Evolutionary conservation across 2,113 vertebrate genomes (phyloP).

Genomic region (Narcine bancroftii): DNA sequence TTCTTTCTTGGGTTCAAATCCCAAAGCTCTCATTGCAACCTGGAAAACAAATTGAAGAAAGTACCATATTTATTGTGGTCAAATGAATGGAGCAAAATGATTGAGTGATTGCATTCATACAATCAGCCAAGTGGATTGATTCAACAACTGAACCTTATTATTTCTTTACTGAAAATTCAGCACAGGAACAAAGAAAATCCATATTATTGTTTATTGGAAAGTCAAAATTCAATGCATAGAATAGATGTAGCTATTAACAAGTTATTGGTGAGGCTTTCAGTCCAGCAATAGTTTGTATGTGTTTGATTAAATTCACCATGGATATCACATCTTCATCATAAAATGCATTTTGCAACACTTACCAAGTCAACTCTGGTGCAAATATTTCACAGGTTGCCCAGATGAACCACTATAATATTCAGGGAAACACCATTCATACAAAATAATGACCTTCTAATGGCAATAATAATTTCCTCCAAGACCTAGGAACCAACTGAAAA

Average conservation of each 20-base stretch:
- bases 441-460: not conserved
- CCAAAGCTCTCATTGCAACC: slow-evolving; percentile 88
- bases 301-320: not conserved
- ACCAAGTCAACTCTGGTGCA: not conserved
- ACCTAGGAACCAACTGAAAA: not conserved
- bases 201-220: not conserved
- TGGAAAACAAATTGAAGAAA: slow-evolving; percentile 43
- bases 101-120: not conserved
- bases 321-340: not conserved
- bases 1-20: slow-evolving; percentile 88
- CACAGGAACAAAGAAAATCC: not conserved
- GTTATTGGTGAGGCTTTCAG: not conserved
- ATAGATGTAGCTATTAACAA: not conserved
- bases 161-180: not conserved
- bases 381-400: not conserved
- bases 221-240: not conserved
- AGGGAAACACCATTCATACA: not conserved
- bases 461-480: not conserved
- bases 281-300: not conserved
- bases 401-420: not conserved
- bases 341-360: not conserved
- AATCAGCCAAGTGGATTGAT: not conserved
- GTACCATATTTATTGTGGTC: not conserved
- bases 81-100: not conserved
- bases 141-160: not conserved